Evolutionary conservation across 2,888 invertebrate genomes (phyloP), one percentile per base, ranked within the genome.

Genomic region (Hoplodrina ambigua): DNA sequence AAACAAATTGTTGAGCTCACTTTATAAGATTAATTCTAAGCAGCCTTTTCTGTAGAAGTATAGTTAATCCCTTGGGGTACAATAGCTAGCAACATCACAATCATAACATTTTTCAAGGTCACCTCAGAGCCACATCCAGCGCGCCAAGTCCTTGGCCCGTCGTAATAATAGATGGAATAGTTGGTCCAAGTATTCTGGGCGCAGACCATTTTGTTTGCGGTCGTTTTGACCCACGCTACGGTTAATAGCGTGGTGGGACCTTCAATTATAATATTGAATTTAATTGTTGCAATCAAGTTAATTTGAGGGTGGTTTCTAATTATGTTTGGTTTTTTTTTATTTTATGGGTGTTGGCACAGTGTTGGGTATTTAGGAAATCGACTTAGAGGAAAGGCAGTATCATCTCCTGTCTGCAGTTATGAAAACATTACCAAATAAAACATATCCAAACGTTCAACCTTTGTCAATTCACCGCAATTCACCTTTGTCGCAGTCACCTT

Each of bases 201-300:
- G 70, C 30, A 69, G 33, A 65, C 69, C 75, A 77, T 85, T 80
- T 83, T 76, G 80, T 85, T 79, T 79, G 83, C 50, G 80, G 85
- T 69, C 72, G 72, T 71, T 79, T 71, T 78, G 83, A 82, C 75
- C 80, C 76, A 8, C 44, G 54, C 56, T 10, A 58, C 70, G 74
- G 69, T 74, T 82, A 77, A 77, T 72, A 63, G 73, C 72, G 59
- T 54, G 72, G 55, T 49, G 46, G 77, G 69, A 25, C 69, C 56
- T 69, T 63, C 69, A 72, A 80, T 79, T 76, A 69, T 72, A 68
- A 65, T 71, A 80, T 61, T 69, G 57, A 58, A 75, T 80, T 76
- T 72, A 79, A 80, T 80, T 76, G 60, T 74, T 49, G 17, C 30
- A 41, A 44, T 54, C 57, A 67, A 69, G 53, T 55, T 67, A n/a